These are phyloP conservation scores for Cephalopterus ornatus DNA, from an alignment of 2,113 vertebrate species.

Conservation along the genomic window DNA sequence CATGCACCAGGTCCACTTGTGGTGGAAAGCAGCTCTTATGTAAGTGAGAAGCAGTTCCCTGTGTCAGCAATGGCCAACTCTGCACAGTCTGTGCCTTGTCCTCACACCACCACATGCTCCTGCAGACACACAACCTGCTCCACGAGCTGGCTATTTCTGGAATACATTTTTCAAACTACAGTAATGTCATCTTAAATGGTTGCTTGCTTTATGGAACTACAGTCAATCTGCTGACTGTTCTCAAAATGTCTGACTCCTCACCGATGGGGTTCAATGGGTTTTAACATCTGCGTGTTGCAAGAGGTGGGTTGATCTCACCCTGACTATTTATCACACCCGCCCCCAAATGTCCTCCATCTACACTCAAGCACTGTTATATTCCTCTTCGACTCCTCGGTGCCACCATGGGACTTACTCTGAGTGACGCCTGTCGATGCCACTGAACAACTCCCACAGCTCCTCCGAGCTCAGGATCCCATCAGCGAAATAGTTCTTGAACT, in stretches of 20 bases:
- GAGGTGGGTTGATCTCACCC: slow-evolving; percentile 6
- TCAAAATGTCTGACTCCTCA: neutral
- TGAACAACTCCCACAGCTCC: slow-evolving; percentile 92
- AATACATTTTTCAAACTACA: neutral
- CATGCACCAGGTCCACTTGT: neutral
- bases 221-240: neutral
- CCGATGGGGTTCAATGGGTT: neutral
- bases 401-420: slow-evolving; percentile 79
- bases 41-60: neutral
- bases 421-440: slow-evolving; percentile 84
- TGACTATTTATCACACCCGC: slow-evolving; percentile 8
- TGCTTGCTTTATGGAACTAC: neutral
- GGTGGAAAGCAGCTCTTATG: neutral
- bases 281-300: neutral
- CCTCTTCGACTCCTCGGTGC: neutral
- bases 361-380: neutral
- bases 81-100: neutral
- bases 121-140: neutral
- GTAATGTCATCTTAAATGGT: neutral
- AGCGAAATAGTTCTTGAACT: slow-evolving; percentile 94
- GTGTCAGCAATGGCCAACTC: slow-evolving; percentile 2
- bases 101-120: neutral
- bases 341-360: neutral
- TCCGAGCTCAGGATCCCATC: slow-evolving; percentile 90
- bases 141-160: neutral